Conservation (phyloP, 2,113 vertebrate genomes). For the Steatornis caripensis region DNA sequence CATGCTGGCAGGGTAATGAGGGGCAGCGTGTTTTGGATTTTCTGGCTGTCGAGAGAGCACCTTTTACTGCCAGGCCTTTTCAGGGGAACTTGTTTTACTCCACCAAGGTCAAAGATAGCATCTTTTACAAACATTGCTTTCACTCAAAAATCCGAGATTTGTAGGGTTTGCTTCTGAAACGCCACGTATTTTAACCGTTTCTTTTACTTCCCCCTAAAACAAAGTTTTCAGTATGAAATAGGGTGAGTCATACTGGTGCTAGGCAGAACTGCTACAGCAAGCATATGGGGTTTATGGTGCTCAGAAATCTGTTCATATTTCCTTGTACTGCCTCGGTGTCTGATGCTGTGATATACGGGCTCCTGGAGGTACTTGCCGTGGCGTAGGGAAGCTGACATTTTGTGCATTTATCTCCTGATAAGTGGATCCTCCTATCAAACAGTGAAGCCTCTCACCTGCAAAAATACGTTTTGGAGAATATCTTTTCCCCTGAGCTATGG, state of each 20-base stretch:
- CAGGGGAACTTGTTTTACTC: slow-evolving; percentile 30
- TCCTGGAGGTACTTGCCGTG: slow-evolving; percentile 29
- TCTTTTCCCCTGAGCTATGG: not conserved
- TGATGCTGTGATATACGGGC: slow-evolving; percentile 24
- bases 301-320: slow-evolving; percentile 43
- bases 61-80: slow-evolving; percentile 25
- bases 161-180: not conserved
- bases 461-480: not conserved
- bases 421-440: not conserved
- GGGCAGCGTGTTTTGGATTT: slow-evolving; percentile 1
- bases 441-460: not conserved
- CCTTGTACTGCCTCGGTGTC: not conserved
- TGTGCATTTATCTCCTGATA: slow-evolving; percentile 17
- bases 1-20: slow-evolving; percentile 47
- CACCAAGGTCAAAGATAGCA: slow-evolving; percentile 40
- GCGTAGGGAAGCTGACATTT: slow-evolving; percentile 2
- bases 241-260: not conserved
- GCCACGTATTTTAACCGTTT: not conserved
- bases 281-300: slow-evolving; percentile 5
- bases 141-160: not conserved
- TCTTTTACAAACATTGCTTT: slow-evolving; percentile 12
- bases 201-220: not conserved
- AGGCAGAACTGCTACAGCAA: slow-evolving; percentile 17
- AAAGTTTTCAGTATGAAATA: slow-evolving; percentile 1
- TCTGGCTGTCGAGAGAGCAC: slow-evolving; percentile 18